Evolutionary conservation across 1,140 invertebrate species (phyloP), one percentile per base, ranked within the genome.

Genomic region (Sminthurinus signatus): DNA sequence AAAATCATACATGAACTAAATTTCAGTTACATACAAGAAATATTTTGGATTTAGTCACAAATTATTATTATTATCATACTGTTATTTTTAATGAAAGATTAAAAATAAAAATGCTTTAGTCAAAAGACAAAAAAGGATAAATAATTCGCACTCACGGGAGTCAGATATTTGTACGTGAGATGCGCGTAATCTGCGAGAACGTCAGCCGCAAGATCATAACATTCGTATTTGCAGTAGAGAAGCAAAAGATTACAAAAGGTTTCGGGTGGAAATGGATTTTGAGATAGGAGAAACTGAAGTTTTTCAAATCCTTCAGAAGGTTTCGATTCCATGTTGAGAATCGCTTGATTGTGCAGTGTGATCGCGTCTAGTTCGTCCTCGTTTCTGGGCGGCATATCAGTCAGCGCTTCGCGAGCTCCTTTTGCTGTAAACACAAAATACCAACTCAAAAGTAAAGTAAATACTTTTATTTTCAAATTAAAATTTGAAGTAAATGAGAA

Each of bases 341-440:
- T 78, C 0, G 96, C 96, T 80, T 97, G 89, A 76, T 99, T 99
- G 74, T 99, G 97, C 5, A 99, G 80, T 25, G 96, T 98, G 0
- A 99, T 92, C 19, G 95, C 93, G 79, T 99, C 97, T 62, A 99
- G 78, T 80, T 99, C 97, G 75, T 97, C 93, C 77, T 99, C 96
- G 10, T 90, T 87, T 67, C 91, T 78, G 0, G 96, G 96, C 27
- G 97, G 97, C 89, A 99, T 96, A 77, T 99, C 97, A 0, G 91
- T 91, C 48, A 99, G 78, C 0, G 96, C 94, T 79, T 98, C 95
- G 75, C 86, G 83, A 12, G 96, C 93, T 21, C 88, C 86, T 71
- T 93, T 90, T 75, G 86, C 88, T 91, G 72, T 56, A 75, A 77
- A n/a, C n/a, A n/a, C n/a, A n/a, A n/a, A n/a, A n/a, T n/a, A n/a